Percentiles rank a stretch among this genome's conserved stretches.
These are phyloP conservation scores for Oncorhynchus tshawytscha DNA, from an alignment of 2,113 vertebrate species.

Conservation along the genomic window DNA sequence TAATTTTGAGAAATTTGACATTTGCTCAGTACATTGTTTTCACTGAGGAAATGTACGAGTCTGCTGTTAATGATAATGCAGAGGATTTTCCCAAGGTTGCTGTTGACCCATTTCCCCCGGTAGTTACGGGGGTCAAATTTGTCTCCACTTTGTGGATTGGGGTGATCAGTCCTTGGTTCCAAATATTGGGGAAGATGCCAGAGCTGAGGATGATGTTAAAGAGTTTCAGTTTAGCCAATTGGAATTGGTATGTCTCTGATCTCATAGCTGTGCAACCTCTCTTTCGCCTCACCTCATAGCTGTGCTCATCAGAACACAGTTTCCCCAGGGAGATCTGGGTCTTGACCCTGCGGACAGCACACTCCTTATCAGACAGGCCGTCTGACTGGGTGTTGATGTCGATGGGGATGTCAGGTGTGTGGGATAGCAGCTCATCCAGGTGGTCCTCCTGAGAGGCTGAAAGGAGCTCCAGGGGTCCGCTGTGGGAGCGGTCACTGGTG, in stretches of 20 bases:
- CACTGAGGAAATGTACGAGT: too few species aligned
- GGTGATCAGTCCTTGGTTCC: too few species aligned
- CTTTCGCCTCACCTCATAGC: slow-evolving; percentile 82
- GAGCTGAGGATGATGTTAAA: too few species aligned
- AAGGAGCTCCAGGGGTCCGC: slow-evolving; percentile 83
- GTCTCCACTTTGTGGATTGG: too few species aligned
- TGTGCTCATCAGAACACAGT: slow-evolving; percentile 88
- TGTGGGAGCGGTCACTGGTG: slow-evolving; percentile 95
- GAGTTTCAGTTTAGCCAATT: too few species aligned
- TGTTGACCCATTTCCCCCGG: too few species aligned
- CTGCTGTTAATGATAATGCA: too few species aligned
- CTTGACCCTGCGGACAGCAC: slow-evolving; percentile 93
- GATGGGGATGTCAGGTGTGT: slow-evolving; percentile 94
- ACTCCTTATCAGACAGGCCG: slow-evolving; percentile 97
- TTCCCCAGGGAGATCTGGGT: slow-evolving; percentile 98
- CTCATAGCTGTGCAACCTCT: background rate
- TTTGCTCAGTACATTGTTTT: too few species aligned
- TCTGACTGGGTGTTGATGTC: slow-evolving; percentile 98
- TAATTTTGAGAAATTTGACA: too few species aligned
- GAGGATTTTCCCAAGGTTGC: too few species aligned
- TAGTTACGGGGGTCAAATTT: too few species aligned
- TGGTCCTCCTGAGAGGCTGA: slow-evolving; percentile 79
- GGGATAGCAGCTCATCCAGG: slow-evolving; percentile 90
- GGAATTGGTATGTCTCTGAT: background rate
- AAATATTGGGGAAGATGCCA: too few species aligned